Evolutionary conservation across 2,113 vertebrate genomes (phyloP), one percentile per base, ranked within the genome.

Genomic region (Potamarius usumacintae): DNA sequence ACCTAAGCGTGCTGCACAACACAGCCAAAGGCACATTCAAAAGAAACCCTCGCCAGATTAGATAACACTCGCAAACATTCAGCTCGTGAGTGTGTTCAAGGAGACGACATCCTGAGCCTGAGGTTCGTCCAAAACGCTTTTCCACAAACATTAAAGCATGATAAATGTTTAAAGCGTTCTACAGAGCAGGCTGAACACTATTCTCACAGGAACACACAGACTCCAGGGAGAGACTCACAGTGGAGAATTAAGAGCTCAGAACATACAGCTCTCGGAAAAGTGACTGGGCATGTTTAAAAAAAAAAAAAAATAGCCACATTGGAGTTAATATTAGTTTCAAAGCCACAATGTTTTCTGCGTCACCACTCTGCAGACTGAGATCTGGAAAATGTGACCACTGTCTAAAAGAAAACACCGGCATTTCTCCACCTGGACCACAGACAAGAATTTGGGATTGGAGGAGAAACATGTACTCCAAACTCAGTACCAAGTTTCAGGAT

Each of bases 321-420:
- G 4, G 3, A 27, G 58, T 80, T 80, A 80, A 78, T 65, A 60
- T 78, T 65, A 78, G 60, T 17, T 17, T 65, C 76, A 34, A 63
- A 74, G 57, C 76, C 76, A 25, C 74, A 22, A 30, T 20, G 2
- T 50, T 67, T 82, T 86, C 85, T 79, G 74, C 48, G 22, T 79
- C 57, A 55, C 74, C 27, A 18, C 72, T 79, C 60, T 55, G 12
- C 74, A 77, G 55, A 42, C 79, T 60, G 57, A 82, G 55, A 82
- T 42, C 0, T 82, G 79, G 79, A 82, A 82, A 82, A 82, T 58
- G 27, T 82, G 79, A 55, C 52, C 25, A 7, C n/a, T 7, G 52
- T 60, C 27, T 18, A 42, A 81, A 42, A 9, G 79, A 58, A 82
- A 62, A 82, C 55, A 20, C 55, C 12, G 4, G n/a, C 78, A 80